Conservation (phyloP, 2,888 invertebrate genomes). For the Priocnemis perturbator region DNA sequence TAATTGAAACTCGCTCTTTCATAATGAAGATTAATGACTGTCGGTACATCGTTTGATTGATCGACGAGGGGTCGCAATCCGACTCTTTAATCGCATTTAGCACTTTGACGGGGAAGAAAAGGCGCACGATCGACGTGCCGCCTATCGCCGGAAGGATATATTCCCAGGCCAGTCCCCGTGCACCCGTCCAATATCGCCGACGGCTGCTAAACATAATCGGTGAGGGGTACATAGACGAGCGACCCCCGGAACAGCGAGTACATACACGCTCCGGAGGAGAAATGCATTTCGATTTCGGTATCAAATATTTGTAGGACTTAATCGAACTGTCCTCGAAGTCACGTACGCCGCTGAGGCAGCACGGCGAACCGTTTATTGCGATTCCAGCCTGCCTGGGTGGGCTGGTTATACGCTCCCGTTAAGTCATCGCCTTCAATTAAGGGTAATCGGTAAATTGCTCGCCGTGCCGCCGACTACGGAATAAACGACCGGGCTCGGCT, state of each 20-base stretch:
- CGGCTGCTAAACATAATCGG: no score
- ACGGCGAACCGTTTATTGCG: conserved; percentile 55
- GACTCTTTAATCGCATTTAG: conserved; percentile 28
- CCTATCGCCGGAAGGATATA: no score
- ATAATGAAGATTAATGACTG: conserved; percentile 53
- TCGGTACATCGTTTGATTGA: conserved; percentile 35
- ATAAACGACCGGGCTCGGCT: conserved; percentile 6
- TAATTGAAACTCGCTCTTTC: conserved; percentile 52
- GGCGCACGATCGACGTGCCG: no score
- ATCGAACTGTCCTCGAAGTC: conserved; percentile 54
- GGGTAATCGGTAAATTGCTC: conserved; percentile 71
- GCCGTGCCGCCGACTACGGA: conserved; percentile 10
- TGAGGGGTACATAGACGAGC: no score
- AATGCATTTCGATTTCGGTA: conserved; percentile 16
- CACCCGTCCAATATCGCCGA: not conserved
- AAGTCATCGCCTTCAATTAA: conserved; percentile 71
- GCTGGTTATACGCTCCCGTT: conserved; percentile 59
- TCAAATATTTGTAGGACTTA: conserved; percentile 49
- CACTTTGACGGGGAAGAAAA: conserved; percentile 2
- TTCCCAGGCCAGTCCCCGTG: not conserved
- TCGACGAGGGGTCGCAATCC: conserved; percentile 29
- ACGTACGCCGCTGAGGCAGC: conserved; percentile 33
- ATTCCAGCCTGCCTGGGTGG: conserved; percentile 44
- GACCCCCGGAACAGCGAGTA: no score
- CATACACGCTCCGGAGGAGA: not conserved